These are phyloP conservation scores for Orbicella faveolata DNA, from an alignment of 64 coral and sea anemone genomes.

Conservation along the genomic window DNA sequence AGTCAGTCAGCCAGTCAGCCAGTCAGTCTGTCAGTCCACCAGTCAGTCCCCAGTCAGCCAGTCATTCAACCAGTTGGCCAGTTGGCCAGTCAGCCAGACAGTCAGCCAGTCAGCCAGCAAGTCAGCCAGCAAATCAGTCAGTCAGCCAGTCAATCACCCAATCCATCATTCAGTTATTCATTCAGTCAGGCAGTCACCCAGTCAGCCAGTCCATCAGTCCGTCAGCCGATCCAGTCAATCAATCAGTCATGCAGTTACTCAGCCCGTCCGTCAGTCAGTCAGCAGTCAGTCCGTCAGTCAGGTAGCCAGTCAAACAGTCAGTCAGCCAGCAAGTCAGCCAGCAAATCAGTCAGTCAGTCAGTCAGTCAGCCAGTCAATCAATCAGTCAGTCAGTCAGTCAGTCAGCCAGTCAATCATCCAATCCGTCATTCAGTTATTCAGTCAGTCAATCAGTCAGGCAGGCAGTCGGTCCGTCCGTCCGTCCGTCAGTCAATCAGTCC, in stretches of 20 bases:
- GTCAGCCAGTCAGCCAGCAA: background rate
- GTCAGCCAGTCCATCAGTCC: background rate
- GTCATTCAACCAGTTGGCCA: background rate
- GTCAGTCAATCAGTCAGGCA: background rate
- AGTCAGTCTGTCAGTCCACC: background rate
- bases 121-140: background rate
- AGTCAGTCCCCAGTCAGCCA: background rate
- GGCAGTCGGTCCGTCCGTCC: background rate
- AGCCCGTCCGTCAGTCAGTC: background rate
- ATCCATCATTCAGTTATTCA: background rate
- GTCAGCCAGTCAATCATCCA: background rate
- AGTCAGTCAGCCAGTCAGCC: background rate
- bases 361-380: no score
- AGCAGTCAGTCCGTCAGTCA: no score
- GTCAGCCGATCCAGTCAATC: background rate
- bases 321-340: no score
- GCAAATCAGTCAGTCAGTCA: no score
- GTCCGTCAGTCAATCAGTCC: background rate
- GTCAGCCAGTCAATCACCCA: background rate
- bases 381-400: no score
- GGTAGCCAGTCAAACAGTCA: no score
- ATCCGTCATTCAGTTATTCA: background rate
- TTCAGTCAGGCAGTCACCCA: background rate
- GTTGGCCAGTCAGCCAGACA: background rate
- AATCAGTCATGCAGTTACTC: background rate